A percentile compares a stretch with the other conserved stretches of the same genome.
Evolutionary conservation across 2,888 invertebrate genomes (phyloP).

Genomic region (Orthosia cruda): DNA sequence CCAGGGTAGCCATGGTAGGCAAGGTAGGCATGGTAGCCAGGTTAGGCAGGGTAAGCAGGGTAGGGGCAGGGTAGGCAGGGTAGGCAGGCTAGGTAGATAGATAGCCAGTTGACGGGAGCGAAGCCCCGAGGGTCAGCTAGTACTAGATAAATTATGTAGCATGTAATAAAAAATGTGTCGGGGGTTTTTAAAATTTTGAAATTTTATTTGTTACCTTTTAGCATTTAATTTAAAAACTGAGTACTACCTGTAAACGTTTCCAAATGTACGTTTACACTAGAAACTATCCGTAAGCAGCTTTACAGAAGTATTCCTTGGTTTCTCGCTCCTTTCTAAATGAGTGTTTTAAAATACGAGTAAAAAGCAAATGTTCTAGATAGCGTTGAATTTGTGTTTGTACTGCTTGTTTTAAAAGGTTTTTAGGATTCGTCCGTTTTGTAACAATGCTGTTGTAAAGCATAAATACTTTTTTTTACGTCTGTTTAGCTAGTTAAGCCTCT

Average conservation of each 20-base stretch:
- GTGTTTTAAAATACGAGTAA: not conserved
- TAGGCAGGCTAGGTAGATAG: no score
- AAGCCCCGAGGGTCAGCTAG: no score
- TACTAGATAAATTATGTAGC: no score
- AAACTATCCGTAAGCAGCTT: constrained; percentile 12
- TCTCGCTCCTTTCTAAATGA: constrained; percentile 2
- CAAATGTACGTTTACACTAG: constrained; percentile 1
- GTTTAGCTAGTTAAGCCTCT: not conserved
- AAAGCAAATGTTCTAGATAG: constrained; percentile 14
- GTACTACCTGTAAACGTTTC: constrained; percentile 13
- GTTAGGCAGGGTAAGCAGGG: no score
- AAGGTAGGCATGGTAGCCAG: no score
- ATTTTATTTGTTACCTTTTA: constrained; percentile 7
- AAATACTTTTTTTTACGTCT: not conserved
- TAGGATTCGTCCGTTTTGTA: not conserved
- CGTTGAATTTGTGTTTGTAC: constrained; percentile 3
- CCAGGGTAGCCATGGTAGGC: no score
- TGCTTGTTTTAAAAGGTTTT: not conserved
- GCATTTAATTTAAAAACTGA: not conserved
- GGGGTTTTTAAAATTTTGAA: no score
- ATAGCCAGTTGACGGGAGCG: no score
- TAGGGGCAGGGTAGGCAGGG: no score
- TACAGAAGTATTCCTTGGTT: constrained; percentile 9
- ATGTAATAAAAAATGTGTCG: no score
- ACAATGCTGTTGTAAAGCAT: not conserved